Conservation (phyloP, 1,140 invertebrate species). For the Capitella teleta region DNA sequence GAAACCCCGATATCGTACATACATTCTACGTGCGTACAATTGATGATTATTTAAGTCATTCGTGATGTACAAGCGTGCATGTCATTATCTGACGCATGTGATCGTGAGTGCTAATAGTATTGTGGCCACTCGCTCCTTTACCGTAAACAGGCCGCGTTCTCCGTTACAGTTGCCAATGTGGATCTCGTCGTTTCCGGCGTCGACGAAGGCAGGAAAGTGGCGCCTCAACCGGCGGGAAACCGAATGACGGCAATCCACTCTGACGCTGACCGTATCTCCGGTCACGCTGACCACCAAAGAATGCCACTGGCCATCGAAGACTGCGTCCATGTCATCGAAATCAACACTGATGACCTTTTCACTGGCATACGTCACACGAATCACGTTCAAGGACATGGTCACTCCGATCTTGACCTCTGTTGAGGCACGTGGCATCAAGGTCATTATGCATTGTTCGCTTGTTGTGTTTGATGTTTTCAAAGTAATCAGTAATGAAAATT, state of each 20-base stretch:
- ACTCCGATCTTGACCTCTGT: conserved; percentile 2
- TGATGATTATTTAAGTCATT: too few relatives aligned
- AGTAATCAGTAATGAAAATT: conserved; percentile 4
- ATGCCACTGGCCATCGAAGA: conserved; percentile 10
- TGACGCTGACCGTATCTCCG: background rate
- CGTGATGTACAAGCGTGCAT: too few relatives aligned
- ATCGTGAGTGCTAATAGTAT: too few relatives aligned
- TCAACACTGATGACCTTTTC: background rate
- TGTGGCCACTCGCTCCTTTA: too few relatives aligned
- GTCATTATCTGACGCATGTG: too few relatives aligned
- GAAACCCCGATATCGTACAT: too few relatives aligned
- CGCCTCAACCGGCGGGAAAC: background rate
- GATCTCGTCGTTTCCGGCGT: conserved; percentile 1
- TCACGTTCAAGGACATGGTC: background rate
- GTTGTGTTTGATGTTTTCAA: conserved; percentile 1
- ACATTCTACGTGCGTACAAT: too few relatives aligned
- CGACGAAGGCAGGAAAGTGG: conserved; percentile 3
- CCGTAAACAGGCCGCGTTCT: conserved; percentile 2
- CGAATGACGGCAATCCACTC: conserved; percentile 6
- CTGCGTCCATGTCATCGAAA: background rate
- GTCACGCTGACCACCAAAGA: conserved; percentile 5
- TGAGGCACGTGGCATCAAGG: background rate
- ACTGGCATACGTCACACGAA: background rate
- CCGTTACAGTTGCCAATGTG: conserved; percentile 10
- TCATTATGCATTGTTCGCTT: background rate